Conservation (phyloP, 2,113 vertebrate genomes). For the Carassius gibelio region DNA sequence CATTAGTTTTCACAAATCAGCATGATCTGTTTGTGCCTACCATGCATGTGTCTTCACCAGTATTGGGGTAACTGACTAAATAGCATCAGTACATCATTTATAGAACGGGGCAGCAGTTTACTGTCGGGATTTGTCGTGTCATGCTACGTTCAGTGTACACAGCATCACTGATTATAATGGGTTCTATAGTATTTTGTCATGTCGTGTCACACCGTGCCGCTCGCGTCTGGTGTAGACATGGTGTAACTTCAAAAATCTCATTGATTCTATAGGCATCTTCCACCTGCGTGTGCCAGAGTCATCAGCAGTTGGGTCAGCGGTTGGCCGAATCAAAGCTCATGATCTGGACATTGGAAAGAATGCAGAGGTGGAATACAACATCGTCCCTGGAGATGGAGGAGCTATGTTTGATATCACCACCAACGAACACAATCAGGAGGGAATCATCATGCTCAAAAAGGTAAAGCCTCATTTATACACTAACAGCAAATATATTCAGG, state of each 20-base stretch:
- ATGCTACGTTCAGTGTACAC: no score
- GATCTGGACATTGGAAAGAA: conserved; percentile 93
- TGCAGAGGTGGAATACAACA: conserved; percentile 94
- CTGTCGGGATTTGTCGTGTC: no score
- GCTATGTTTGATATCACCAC: conserved; percentile 94
- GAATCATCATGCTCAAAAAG: conserved; percentile 90
- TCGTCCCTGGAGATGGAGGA: conserved; percentile 94
- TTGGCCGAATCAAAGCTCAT: conserved; percentile 94
- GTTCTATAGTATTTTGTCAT: no score
- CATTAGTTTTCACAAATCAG: conserved; percentile 44
- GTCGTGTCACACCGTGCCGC: no score
- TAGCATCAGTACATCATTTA: no score
- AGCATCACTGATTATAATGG: no score
- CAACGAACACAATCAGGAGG: conserved; percentile 93
- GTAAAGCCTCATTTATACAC: conserved; percentile 66
- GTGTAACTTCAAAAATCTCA: not conserved
- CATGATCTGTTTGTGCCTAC: conserved; percentile 26
- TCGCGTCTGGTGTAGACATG: no score
- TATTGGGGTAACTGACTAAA: not conserved
- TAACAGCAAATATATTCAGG: not conserved
- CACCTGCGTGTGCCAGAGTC: conserved; percentile 93
- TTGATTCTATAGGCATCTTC: conserved; percentile 84
- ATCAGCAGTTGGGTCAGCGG: conserved; percentile 85
- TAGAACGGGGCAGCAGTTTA: no score
- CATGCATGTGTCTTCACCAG: not conserved